A percentile compares a stretch with the other conserved stretches of the same genome.
phyloP scores from a whole-genome alignment of 2,888 invertebrate species.

The Oscheius sp. region DNA sequence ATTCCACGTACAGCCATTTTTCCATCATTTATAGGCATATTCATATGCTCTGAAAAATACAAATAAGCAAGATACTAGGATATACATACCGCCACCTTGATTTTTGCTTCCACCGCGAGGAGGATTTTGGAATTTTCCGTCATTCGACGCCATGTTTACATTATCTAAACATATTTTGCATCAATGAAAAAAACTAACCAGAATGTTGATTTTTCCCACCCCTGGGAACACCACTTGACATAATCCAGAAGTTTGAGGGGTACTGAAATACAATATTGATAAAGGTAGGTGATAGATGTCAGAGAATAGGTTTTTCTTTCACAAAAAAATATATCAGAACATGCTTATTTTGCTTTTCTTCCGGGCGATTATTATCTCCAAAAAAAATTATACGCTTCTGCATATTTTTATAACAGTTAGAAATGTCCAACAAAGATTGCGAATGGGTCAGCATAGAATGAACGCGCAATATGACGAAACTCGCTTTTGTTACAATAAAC shows the following conservation, averaged over 20 bases:
- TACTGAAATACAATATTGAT: constrained; percentile 21
- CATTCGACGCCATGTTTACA: constrained; percentile 35
- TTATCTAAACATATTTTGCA: neutral
- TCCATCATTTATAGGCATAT: neutral
- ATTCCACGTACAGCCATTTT: constrained; percentile 2
- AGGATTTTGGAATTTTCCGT: constrained; percentile 13
- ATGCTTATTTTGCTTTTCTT: too few relatives aligned
- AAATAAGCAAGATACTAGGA: neutral
- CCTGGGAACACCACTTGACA: constrained; percentile 37
- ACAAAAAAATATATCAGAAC: too few relatives aligned
- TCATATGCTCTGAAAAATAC: neutral
- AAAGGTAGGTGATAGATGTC: too few relatives aligned
- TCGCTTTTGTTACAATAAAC: too few relatives aligned
- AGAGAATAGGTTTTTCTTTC: too few relatives aligned
- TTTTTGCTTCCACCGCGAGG: constrained; percentile 13
- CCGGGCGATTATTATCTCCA: too few relatives aligned
- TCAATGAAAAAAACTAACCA: neutral
- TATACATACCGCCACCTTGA: constrained; percentile 13
- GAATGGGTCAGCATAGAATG: too few relatives aligned
- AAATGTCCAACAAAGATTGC: too few relatives aligned
- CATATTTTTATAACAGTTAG: too few relatives aligned
- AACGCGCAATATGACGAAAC: neutral
- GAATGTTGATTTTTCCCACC: constrained; percentile 33
- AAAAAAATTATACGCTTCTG: too few relatives aligned
- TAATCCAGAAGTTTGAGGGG: constrained; percentile 38